Base-by-base conservation (phyloP, 2,113 vertebrate species). In the Perognathus longimembris region DNA sequence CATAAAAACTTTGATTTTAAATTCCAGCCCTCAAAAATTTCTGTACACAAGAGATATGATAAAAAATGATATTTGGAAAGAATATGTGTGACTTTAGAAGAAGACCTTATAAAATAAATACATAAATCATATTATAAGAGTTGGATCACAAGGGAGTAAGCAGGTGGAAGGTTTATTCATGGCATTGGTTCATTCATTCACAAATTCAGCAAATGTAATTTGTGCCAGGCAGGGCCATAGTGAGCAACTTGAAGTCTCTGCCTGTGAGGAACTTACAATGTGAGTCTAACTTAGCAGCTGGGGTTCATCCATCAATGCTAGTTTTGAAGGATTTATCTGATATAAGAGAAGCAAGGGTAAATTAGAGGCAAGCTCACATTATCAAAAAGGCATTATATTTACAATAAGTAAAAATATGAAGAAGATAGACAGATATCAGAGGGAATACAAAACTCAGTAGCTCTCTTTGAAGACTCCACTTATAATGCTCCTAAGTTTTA, bases 251-350 rank as follows among this genome's bases (percentile, higher is more conserved):
- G 40, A 79, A 67, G 38, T 34, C 67, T 59, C 32, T 73, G 57
- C 32, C 36, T 30, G 22, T 7, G 20, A 10, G 15, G 9, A 73
- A 12, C 1, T 45, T 42, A 30, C 10, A 59, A 38, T 38, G n/a
- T 66, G 26, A 69, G 1, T 38, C 26, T 24, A 45, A 22, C 2
- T 7, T 22, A 9, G 17, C 26, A 5, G 4, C 15, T 45, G 3
- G 1, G 24, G 18, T 4, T 30, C 21, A 34, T 34, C 20, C 11
- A 11, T 7, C 42, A 59, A 15, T 9, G 26, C 24, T 50, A 3
- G 26, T 28, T 40, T 15, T 21, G 50, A 67, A 6, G 2, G 28
- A n/a, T 2, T 0, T 2, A 57, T 2, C 24, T 0, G 14, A 5
- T 30, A 2, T 20, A 57, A 42, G 30, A 50, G 28, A 74, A 36